These are phyloP conservation scores for Euwallacea fornicatus DNA, from an alignment of 1,140 invertebrate genomes.

Conservation along the genomic window DNA sequence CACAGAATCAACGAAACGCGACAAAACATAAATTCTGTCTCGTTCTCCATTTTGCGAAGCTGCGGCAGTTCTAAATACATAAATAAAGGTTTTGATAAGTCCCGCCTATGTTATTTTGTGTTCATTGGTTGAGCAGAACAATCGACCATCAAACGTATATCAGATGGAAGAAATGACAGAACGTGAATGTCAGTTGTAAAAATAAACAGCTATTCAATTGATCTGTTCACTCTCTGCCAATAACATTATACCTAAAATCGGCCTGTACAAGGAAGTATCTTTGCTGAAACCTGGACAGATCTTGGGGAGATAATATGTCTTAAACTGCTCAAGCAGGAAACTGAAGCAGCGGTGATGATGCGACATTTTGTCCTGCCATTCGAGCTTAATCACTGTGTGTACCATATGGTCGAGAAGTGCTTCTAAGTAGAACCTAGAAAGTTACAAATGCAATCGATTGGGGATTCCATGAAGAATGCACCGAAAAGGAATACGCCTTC, in stretches of 20 bases:
- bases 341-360: slow-evolving; percentile 81
- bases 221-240: too few relatives aligned
- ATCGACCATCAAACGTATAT: not conserved
- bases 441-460: too few relatives aligned
- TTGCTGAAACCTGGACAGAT: slow-evolving; percentile 89
- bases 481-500: too few relatives aligned
- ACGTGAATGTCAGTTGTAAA: too few relatives aligned
- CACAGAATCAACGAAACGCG: slow-evolving; percentile 87
- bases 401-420: slow-evolving; percentile 90
- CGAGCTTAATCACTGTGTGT: slow-evolving; percentile 81
- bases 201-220: too few relatives aligned
- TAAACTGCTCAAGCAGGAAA: slow-evolving; percentile 92
- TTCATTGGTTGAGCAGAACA: not conserved
- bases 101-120: too few relatives aligned
- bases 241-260: slow-evolving; percentile 71
- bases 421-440: slow-evolving; percentile 74
- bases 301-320: slow-evolving; percentile 84
- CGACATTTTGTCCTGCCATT: slow-evolving; percentile 85
- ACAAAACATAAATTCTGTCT: slow-evolving; percentile 71
- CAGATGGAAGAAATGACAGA: too few relatives aligned
- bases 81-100: slow-evolving; percentile 7
- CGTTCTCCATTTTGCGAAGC: slow-evolving; percentile 58
- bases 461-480: too few relatives aligned
- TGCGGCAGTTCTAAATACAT: slow-evolving; percentile 59
- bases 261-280: slow-evolving; percentile 84